A percentile compares a stretch with the other conserved stretches of the same genome.
Conservation (phyloP, 2,797 vertebrate species). For the Gorsachius magnificus region DNA sequence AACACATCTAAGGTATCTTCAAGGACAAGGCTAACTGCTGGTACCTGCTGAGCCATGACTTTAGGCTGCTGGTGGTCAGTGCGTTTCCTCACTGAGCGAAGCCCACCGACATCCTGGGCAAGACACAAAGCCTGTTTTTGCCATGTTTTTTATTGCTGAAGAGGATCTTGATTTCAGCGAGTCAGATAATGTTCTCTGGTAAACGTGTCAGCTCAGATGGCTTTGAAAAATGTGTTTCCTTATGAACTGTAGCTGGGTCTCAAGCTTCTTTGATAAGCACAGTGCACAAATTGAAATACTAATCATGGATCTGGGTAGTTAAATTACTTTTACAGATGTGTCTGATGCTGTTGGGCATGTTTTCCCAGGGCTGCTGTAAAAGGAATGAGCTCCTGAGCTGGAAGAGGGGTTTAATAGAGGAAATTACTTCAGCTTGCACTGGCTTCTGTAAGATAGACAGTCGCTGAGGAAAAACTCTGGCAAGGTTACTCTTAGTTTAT, state of each 20-base stretch:
- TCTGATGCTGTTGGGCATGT: not conserved
- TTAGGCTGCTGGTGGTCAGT: not conserved
- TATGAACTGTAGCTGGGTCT: not conserved
- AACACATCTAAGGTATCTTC: not conserved
- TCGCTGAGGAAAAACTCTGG: not conserved
- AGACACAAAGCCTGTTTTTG: not conserved
- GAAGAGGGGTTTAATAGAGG: not conserved
- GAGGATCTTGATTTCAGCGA: constrained; percentile 3
- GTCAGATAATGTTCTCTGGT: constrained; percentile 2
- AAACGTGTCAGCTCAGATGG: not conserved
- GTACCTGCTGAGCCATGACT: not conserved
- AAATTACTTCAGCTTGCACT: not conserved
- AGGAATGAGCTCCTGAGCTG: not conserved
- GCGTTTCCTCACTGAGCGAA: not conserved
- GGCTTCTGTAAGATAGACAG: not conserved
- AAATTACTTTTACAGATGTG: not conserved
- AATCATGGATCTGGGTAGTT: not conserved
- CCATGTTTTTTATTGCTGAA: not conserved
- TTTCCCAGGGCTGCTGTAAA: not conserved
- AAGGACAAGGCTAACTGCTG: not conserved
- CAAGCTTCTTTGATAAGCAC: not conserved
- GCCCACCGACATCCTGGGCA: not conserved
- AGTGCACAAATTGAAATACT: not conserved
- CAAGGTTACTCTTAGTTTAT: not conserved
- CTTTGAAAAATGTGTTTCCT: constrained; percentile 12